Percentiles rank a stretch among this genome's conserved stretches.
Conservation (phyloP, 2,113 vertebrate species). For the Cheirogaleus medius region DNA sequence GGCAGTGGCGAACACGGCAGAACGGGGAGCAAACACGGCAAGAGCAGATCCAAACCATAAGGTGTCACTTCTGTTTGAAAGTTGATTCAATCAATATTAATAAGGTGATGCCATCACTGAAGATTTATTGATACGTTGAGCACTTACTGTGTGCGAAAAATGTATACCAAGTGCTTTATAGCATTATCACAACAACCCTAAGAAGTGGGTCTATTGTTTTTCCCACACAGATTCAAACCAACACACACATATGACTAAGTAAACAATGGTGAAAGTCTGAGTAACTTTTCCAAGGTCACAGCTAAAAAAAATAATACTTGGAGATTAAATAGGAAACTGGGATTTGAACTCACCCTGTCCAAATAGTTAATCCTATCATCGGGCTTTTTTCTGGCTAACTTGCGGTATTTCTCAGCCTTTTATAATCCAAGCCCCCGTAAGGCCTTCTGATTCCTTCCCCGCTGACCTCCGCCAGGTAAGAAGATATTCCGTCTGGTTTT, state of each 20-base stretch:
- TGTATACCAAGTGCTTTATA: neutral
- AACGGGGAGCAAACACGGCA: rapidly evolving
- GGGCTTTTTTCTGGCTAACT: neutral
- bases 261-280: neutral
- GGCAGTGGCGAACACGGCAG: neutral
- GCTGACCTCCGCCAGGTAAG: slow-evolving; percentile 21
- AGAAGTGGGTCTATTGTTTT: neutral
- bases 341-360: slow-evolving; percentile 20
- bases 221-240: neutral
- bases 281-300: slow-evolving; percentile 11
- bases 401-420: slow-evolving; percentile 14
- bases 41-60: neutral
- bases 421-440: neutral
- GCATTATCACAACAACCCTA: neutral
- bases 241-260: neutral
- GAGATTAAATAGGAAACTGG: neutral
- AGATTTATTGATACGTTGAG: neutral
- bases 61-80: neutral
- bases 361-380: slow-evolving; percentile 9
- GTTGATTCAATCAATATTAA: neutral
- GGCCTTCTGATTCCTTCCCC: slow-evolving; percentile 33
- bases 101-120: neutral
- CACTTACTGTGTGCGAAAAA: neutral
- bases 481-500: slow-evolving; percentile 7
- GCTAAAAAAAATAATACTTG: neutral